Conservation (phyloP, 2,888 invertebrate genomes). For the Rhodophaea formosa region DNA sequence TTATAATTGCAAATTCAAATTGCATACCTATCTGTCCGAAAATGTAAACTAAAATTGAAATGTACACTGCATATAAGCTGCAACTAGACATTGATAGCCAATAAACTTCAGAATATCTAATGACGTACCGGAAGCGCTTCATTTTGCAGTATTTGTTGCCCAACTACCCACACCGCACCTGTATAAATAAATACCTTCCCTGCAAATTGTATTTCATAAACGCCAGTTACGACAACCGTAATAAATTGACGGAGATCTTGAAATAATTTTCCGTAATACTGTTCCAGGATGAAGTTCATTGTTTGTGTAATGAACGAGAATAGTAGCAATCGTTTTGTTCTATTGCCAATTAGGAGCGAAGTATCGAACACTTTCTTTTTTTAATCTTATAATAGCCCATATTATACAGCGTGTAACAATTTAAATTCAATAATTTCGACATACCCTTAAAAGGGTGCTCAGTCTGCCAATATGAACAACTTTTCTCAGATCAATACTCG, state of each 20-base stretch:
- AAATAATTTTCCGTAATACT: conserved; percentile 31
- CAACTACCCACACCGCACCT: conserved; percentile 34
- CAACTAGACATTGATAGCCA: conserved; percentile 21
- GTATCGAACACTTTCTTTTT: too few species aligned
- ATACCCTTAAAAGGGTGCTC: too few species aligned
- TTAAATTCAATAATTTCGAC: too few species aligned
- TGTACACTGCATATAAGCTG: background rate
- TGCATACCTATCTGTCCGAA: too few species aligned
- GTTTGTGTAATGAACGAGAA: conserved; percentile 27
- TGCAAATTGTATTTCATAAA: conserved; percentile 40
- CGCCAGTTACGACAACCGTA: conserved; percentile 30
- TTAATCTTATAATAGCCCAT: too few species aligned
- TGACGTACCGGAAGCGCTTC: conserved; percentile 38
- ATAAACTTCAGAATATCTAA: conserved; percentile 41
- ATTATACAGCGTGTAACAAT: too few species aligned
- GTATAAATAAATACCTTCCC: conserved; percentile 34
- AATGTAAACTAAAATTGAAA: too few species aligned
- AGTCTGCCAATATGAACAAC: too few species aligned
- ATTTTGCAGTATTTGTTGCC: conserved; percentile 46
- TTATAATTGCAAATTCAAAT: too few species aligned
- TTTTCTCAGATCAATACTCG: too few species aligned
- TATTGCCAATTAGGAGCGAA: conserved; percentile 4
- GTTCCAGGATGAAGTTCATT: conserved; percentile 30
- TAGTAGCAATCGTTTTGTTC: conserved; percentile 16
- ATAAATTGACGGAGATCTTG: conserved; percentile 35